Base-by-base conservation (phyloP, 2,888 invertebrate species). In the Apantesis nais region DNA sequence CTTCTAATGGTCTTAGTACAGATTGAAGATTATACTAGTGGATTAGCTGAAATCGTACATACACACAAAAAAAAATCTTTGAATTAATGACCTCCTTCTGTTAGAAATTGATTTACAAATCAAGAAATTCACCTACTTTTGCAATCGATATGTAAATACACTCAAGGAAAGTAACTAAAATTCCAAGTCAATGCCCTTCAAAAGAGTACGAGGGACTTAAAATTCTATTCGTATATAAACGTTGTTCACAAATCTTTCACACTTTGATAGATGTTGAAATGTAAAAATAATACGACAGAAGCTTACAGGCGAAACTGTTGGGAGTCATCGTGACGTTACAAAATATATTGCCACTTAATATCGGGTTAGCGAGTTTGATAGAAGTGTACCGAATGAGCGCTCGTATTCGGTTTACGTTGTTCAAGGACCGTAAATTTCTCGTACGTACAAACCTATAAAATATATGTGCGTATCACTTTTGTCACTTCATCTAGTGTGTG, bases 341-440 rank as follows among this genome's bases (percentile, higher is more conserved):
- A 81, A 86, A 90, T 90, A 90, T 90, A 90, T 87, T 85, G 81
- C 82, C 86, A 87, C 87, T 89, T 89, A 88, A 88, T 88, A 87
- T 87, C 78, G 81, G 75, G 77, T 74, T 65, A 9, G 64, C 39
- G 68, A 58, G 69, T 76, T 74, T 67, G 72, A 79, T 70, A 65
- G 80, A 79, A 65, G 66, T 58, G 58, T 73, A 71, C 68, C 66
- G 62, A 37, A 34, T 71, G 77, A 61, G 44, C 41, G 60, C 61
- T 44, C 29, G 60, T 70, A 67, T 70, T 77, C 63, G 74, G 5
- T 71, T 62, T 67, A 71, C 41, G 55, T 25, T 39, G 63, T n/a
- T 41, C 48, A 52, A 64, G 62, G n/a, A 62, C 37, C n/a, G 66
- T 66, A 62, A 62, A 68, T 52, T 37, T 25, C 9, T 62, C 48